These are phyloP conservation scores for Pelecanus crispus DNA, from an alignment of 2,113 vertebrate genomes.

Conservation along the genomic window DNA sequence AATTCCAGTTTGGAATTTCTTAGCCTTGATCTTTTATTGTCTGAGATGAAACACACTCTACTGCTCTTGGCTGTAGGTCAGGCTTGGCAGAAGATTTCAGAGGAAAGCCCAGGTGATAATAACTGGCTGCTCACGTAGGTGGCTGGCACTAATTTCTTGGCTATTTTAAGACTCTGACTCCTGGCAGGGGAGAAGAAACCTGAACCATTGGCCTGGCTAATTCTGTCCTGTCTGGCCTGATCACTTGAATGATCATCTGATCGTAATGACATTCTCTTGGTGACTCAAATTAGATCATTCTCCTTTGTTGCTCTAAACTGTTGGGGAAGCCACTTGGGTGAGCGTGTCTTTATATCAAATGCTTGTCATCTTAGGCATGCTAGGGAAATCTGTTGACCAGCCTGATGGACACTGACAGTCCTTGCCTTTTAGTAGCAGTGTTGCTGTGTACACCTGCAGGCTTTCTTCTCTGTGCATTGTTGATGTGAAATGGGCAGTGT, in stretches of 20 bases:
- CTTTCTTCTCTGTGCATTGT: background rate
- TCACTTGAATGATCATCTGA: background rate
- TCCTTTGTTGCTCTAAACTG: background rate
- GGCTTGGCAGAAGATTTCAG: background rate
- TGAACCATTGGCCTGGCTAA: background rate
- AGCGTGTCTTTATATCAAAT: background rate
- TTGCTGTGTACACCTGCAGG: background rate
- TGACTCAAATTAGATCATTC: background rate
- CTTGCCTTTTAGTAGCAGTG: background rate
- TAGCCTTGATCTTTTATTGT: background rate
- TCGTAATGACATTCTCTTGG: background rate
- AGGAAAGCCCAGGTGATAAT: background rate
- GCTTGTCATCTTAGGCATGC: background rate
- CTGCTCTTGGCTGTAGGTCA: background rate
- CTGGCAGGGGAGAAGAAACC: background rate
- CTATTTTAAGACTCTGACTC: background rate
- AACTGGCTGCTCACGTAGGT: background rate
- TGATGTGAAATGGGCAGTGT: background rate
- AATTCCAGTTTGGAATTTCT: background rate
- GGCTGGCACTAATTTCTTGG: background rate
- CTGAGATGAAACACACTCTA: background rate
- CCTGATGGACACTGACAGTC: accelerated
- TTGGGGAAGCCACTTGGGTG: background rate
- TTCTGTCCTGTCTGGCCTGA: background rate
- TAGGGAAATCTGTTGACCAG: background rate